A percentile compares a stretch with the other conserved stretches of the same genome.
These are phyloP conservation scores for Laothoe populi DNA, from an alignment of 2,888 invertebrate species.

Conservation along the genomic window DNA sequence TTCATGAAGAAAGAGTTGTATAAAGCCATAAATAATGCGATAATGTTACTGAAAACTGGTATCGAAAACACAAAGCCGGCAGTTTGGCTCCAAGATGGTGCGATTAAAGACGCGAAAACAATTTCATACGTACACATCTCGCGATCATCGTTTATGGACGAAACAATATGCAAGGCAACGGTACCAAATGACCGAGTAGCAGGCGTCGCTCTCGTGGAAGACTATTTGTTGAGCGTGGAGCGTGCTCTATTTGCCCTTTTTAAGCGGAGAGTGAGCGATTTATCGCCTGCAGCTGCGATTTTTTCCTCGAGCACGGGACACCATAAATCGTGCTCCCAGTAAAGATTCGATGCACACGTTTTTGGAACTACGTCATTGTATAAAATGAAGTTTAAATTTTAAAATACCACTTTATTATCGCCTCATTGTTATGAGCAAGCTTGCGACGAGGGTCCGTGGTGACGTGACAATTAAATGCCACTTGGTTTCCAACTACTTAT, in stretches of 20 bases:
- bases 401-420: conserved; percentile 26
- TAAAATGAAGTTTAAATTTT: conserved; percentile 24
- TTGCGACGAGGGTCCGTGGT: conserved; percentile 43
- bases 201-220: conserved; percentile 48
- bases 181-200: conserved; percentile 59
- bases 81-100: conserved; percentile 29
- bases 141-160: conserved; percentile 50
- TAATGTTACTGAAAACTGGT: conserved; percentile 5
- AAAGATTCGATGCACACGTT: conserved; percentile 46
- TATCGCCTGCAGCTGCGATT: conserved; percentile 60
- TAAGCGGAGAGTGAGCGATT: conserved; percentile 62
- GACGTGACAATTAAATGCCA: conserved; percentile 75
- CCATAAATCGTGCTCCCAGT: conserved; percentile 52
- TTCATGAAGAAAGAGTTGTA: background rate
- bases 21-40: conserved; percentile 9
- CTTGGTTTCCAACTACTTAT: conserved; percentile 63
- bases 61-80: conserved; percentile 26
- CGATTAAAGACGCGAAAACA: conserved; percentile 49
- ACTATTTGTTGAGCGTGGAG: conserved; percentile 59
- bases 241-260: conserved; percentile 55
- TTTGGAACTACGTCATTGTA: conserved; percentile 38
- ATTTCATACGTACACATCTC: conserved; percentile 49
- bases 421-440: conserved; percentile 16
- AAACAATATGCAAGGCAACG: conserved; percentile 58
- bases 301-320: conserved; percentile 51